Base-by-base conservation (phyloP, 1,140 invertebrate genomes). In the Drosophila rufa region DNA sequence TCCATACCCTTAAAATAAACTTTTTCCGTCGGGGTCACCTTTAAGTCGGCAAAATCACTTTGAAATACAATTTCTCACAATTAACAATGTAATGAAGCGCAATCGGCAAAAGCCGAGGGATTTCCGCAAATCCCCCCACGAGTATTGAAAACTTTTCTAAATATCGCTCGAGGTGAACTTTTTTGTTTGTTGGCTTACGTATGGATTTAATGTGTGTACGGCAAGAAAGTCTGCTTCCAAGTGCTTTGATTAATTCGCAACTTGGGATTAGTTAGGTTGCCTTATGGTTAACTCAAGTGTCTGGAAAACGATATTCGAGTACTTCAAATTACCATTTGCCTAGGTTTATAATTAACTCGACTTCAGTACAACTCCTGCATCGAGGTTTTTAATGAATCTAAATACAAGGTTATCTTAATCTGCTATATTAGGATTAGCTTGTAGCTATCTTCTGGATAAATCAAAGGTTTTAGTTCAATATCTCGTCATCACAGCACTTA, bases 41-140 rank as follows among this genome's bases (percentile, higher is more conserved):
- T 61, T 22, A 40, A 67, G 33, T 19, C 50, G 61, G 50, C 25
- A 14, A 38, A 68, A 68, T 47, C 68, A 57, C 68, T 71, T 69
- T 71, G 22, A 57, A 69, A 48, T 48, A 40, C 64, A 56, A 71
- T 71, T 71, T 57, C 51, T 71, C 45, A 58, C 68, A 70, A 71
- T 71, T 71, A 71, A 71, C 43, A 58, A 38, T 48, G 43, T 70
- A 71, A 71, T 71, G 51, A 69, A 27, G 68, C 45, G 51, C 50
- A 71, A 50, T 71, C 65, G 66, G 50, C 9, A 51, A 62, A 45
- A 48, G 46, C 19, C 33, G 15, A 30, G 47, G 47, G 60, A 69
- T 45, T 69, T 61, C 4, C 6, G 17, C 19, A 65, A 64, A 64
- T 25, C 30, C 33, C 12, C 60, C 27, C 40, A 59, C 4, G 61